Percentiles rank a stretch among this genome's conserved stretches.
Conservation (phyloP, 2,113 vertebrate species). For the Campylomormyrus tamandua region DNA sequence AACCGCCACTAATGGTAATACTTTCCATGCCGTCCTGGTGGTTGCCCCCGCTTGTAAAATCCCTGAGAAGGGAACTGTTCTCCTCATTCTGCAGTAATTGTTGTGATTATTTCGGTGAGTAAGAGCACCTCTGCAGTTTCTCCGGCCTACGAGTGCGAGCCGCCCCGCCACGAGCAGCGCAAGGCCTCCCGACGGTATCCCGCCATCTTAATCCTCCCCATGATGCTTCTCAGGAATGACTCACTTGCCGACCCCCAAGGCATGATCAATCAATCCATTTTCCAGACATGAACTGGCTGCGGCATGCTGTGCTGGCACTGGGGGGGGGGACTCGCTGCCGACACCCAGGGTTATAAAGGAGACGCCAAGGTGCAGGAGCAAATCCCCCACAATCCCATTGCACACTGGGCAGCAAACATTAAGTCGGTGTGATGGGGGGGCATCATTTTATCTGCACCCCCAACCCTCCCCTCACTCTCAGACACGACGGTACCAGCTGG, state of each 20-base stretch:
- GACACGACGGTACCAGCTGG: slow-evolving; percentile 70
- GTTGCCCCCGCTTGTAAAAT: slow-evolving; percentile 9
- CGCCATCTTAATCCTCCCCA: slow-evolving; percentile 39
- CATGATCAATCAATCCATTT: slow-evolving; percentile 39
- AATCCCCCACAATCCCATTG: neutral
- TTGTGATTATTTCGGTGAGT: slow-evolving; percentile 35
- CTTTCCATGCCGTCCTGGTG: neutral
- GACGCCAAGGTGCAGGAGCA: neutral
- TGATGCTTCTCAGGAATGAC: slow-evolving; percentile 35
- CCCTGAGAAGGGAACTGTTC: slow-evolving; percentile 23
- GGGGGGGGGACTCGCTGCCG: neutral
- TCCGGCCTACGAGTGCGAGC: slow-evolving; percentile 21
- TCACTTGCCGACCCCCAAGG: slow-evolving; percentile 31
- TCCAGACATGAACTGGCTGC: slow-evolving; percentile 7
- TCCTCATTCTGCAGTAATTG: slow-evolving; percentile 27
- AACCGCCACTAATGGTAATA: neutral
- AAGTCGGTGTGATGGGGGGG: neutral
- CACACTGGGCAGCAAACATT: neutral
- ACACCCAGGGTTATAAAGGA: neutral
- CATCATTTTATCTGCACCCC: slow-evolving; percentile 21
- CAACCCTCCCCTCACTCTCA: slow-evolving; percentile 41
- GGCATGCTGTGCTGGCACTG: neutral
- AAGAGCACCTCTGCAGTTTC: slow-evolving; percentile 41
- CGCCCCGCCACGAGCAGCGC: slow-evolving; percentile 4
- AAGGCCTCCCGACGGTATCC: slow-evolving; percentile 19